Conservation (phyloP, 2,113 vertebrate genomes). For the Lasiurus borealis region DNA sequence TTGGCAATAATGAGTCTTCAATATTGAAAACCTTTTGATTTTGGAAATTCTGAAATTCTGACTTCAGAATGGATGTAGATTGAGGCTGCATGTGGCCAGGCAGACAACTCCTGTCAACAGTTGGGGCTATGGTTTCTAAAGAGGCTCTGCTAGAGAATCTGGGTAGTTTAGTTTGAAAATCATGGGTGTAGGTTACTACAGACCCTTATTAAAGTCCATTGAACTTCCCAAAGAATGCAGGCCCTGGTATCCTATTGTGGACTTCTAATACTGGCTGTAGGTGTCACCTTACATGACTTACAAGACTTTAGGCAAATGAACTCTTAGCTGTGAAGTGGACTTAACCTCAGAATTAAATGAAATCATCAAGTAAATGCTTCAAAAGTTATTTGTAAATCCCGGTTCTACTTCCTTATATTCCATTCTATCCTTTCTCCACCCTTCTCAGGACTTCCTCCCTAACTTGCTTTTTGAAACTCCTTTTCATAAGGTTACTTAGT, state of each 20-base stretch:
- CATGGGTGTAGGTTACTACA: neutral
- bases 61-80: neutral
- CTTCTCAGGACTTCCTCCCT: neutral
- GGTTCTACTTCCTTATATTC: neutral
- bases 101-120: neutral
- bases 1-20: neutral
- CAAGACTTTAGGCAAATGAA: neutral
- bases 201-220: neutral
- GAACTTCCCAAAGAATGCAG: neutral
- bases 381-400: neutral
- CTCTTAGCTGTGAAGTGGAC: neutral
- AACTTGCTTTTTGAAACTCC: neutral
- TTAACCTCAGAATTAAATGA: neutral
- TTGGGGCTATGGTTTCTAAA: neutral
- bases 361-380: neutral
- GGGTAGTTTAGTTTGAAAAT: neutral
- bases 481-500: neutral
- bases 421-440: neutral
- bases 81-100: neutral
- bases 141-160: neutral
- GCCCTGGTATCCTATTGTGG: neutral
- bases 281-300: neutral
- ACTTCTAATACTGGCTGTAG: neutral
- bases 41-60: conserved; percentile 35
- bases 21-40: neutral